Percentiles rank a stretch among this genome's conserved stretches.
Evolutionary conservation across 2,888 invertebrate species (phyloP).

Genomic region (Lasioglossum leucozonium): DNA sequence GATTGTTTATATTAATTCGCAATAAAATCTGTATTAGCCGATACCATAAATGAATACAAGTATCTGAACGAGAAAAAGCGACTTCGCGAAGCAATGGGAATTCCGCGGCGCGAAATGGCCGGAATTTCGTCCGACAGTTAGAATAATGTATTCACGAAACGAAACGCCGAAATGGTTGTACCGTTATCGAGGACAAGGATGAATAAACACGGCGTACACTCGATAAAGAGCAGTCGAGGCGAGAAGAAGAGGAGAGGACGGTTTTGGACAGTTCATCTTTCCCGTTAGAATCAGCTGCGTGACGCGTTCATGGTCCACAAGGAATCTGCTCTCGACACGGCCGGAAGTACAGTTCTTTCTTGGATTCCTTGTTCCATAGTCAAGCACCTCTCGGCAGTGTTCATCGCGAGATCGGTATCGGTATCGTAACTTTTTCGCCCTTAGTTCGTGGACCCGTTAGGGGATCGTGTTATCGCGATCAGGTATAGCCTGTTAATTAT

Average conservation of each 20-base stretch:
- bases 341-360: conserved; percentile 21
- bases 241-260: conserved; percentile 65
- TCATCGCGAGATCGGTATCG: not conserved
- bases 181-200: conserved; percentile 78
- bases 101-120: conserved; percentile 24
- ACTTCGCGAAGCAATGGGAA: not conserved
- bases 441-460: not conserved
- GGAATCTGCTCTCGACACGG: conserved; percentile 28
- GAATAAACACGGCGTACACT: conserved; percentile 69
- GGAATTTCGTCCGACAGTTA: conserved; percentile 60
- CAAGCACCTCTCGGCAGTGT: not conserved
- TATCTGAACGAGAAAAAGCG: not conserved
- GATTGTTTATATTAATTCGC: too few species aligned
- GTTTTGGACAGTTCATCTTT: conserved; percentile 77
- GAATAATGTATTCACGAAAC: conserved; percentile 78
- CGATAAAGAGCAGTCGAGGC: conserved; percentile 64
- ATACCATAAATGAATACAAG: not conserved
- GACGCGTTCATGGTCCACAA: conserved; percentile 58
- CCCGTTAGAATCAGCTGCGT: conserved; percentile 74
- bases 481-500: conserved; percentile 38
- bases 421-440: not conserved
- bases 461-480: conserved; percentile 26
- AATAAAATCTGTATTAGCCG: too few species aligned
- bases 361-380: not conserved
- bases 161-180: conserved; percentile 77